Evolutionary conservation across 2,113 vertebrate species (phyloP).

Genomic region (Campylomormyrus numenius): DNA sequence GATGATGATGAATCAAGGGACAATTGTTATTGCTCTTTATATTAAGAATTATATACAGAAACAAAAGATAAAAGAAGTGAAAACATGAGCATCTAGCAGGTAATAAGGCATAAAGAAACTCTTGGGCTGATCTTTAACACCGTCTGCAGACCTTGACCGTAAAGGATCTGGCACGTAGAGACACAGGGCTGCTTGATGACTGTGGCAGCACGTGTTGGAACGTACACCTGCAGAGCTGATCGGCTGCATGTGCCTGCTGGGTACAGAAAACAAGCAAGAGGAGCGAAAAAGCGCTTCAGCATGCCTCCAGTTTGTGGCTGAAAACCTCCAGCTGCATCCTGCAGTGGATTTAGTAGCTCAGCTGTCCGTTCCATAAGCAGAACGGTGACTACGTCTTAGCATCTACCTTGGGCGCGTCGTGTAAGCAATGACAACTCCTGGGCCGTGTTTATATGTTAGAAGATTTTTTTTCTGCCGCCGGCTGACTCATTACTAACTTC

Average conservation of each 20-base stretch:
- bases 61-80: background rate
- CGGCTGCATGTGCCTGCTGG: background rate
- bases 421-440: background rate
- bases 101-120: background rate
- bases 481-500: background rate
- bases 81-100: background rate
- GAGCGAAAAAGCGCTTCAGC: background rate
- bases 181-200: background rate
- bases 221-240: background rate
- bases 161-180: background rate
- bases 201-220: background rate
- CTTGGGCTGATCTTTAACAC: background rate
- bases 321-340: background rate
- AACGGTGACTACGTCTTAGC: background rate
- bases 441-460: background rate
- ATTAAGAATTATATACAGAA: background rate
- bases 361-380: background rate
- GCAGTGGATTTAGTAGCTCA: background rate
- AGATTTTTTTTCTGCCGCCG: background rate
- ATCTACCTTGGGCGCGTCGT: background rate
- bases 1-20: background rate
- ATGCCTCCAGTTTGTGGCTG: background rate
- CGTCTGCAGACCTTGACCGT: background rate
- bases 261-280: background rate
- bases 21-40: background rate